Evolutionary conservation across 2,888 invertebrate genomes (phyloP).

Genomic region (Oxyteleia sp.): DNA sequence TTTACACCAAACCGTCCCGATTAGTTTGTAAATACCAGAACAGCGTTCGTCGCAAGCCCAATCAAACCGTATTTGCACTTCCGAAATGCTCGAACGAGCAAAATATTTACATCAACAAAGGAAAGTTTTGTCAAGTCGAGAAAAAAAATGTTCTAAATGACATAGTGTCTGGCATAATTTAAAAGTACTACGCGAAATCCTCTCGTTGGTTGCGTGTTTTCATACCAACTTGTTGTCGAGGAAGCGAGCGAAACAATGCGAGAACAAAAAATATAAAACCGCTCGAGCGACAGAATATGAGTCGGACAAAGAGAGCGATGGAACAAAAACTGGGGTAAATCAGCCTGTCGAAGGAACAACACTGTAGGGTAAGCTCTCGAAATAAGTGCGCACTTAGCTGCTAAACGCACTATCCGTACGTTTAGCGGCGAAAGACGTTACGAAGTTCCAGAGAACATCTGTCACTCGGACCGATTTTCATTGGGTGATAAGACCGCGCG

Average conservation of each 20-base stretch:
- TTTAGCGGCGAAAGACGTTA: constrained; percentile 59
- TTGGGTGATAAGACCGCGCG: constrained; percentile 78
- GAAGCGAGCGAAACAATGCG: constrained; percentile 24
- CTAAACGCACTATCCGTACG: no score
- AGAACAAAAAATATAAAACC: constrained; percentile 13
- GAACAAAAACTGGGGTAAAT: constrained; percentile 48
- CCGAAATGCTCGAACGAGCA: neutral
- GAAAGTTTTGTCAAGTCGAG: neutral
- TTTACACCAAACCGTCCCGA: no score
- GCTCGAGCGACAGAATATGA: constrained; percentile 13
- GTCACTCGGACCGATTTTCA: constrained; percentile 80
- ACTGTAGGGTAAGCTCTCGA: constrained; percentile 41
- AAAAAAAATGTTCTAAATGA: neutral
- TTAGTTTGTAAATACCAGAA: no score
- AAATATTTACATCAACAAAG: constrained; percentile 8
- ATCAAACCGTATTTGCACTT: neutral
- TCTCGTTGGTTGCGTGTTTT: constrained; percentile 14
- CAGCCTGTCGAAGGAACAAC: constrained; percentile 55
- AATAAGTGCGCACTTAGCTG: constrained; percentile 59
- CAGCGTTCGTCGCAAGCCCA: neutral
- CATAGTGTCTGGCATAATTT: neutral
- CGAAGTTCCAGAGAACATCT: constrained; percentile 80
- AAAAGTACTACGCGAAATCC: constrained; percentile 8
- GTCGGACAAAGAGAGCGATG: constrained; percentile 5
- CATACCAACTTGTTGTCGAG: constrained; percentile 7